Evolutionary conservation across 2,797 vertebrate species (phyloP).

Genomic region (Leucoraja ocellata): DNA sequence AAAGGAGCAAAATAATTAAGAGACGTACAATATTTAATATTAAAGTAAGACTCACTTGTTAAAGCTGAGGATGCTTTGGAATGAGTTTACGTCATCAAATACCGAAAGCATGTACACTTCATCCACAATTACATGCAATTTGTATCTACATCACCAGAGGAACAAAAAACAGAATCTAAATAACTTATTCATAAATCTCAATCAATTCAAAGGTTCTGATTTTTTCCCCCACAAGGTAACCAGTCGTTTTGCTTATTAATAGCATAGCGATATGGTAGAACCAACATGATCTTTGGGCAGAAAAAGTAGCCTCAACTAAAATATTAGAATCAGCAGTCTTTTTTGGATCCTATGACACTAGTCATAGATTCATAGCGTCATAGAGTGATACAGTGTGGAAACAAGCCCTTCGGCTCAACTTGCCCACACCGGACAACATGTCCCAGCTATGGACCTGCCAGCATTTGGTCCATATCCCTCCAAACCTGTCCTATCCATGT

Average conservation of each 20-base stretch:
- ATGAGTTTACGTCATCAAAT: slow-evolving; percentile 71
- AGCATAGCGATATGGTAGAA: not conserved
- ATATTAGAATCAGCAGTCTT: not conserved
- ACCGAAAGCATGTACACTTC: slow-evolving; percentile 95
- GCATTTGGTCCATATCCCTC: too few species aligned
- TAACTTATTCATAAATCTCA: not conserved
- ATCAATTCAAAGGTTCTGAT: not conserved
- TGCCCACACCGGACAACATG: too few species aligned
- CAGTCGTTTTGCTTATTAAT: not conserved
- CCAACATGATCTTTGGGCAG: not conserved
- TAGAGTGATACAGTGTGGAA: too few species aligned
- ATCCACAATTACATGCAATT: slow-evolving; percentile 83
- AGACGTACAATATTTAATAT: not conserved
- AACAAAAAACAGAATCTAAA: not conserved
- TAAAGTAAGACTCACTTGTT: slow-evolving; percentile 64
- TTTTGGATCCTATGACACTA: not conserved
- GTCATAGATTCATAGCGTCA: too few species aligned
- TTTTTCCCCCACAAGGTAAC: not conserved
- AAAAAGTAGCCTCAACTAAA: not conserved
- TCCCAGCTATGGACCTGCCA: too few species aligned
- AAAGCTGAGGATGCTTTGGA: slow-evolving; percentile 79
- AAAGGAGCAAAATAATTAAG: not conserved
- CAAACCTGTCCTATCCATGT: too few species aligned
- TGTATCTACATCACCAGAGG: slow-evolving; percentile 60
- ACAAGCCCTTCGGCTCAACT: too few species aligned